Conservation (phyloP, 2,113 vertebrate genomes). For the Pachyramphus minor region DNA sequence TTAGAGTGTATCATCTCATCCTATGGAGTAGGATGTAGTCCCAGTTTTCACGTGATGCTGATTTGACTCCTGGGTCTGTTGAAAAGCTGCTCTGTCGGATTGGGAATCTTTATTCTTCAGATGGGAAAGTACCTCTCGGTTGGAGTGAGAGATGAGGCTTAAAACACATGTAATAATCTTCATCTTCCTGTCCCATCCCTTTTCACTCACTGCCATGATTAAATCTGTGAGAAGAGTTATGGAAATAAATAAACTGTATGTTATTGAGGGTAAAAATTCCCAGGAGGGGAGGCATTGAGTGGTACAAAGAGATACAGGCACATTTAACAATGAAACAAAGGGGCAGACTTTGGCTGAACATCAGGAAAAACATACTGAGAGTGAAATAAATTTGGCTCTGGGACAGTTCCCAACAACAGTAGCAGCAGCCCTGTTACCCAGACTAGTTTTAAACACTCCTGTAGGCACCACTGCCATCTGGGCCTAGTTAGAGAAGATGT, state of each 20-base stretch:
- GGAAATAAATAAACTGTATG: background rate
- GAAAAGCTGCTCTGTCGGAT: background rate
- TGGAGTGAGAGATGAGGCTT: background rate
- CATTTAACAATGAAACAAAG: background rate
- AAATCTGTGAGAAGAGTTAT: background rate
- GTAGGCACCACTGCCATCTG: background rate
- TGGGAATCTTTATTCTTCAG: background rate
- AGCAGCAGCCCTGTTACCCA: background rate
- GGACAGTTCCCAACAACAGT: background rate
- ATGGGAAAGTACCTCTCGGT: background rate
- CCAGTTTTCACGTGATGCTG: background rate
- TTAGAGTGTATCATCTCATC: background rate
- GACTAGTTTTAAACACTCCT: constrained; percentile 7
- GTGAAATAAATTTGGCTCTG: constrained; percentile 2
- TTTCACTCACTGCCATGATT: background rate
- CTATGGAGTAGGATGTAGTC: background rate
- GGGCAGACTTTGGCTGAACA: constrained; percentile 14
- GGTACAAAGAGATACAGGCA: background rate
- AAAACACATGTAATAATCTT: background rate
- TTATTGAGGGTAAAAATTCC: background rate
- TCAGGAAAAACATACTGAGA: constrained; percentile 22
- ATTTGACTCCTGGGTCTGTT: background rate
- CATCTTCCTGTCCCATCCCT: background rate
- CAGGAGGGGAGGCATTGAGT: background rate
- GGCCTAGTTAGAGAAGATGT: background rate